Evolutionary conservation across 2,113 vertebrate genomes (phyloP).

Genomic region (Onychostoma macrolepis): DNA sequence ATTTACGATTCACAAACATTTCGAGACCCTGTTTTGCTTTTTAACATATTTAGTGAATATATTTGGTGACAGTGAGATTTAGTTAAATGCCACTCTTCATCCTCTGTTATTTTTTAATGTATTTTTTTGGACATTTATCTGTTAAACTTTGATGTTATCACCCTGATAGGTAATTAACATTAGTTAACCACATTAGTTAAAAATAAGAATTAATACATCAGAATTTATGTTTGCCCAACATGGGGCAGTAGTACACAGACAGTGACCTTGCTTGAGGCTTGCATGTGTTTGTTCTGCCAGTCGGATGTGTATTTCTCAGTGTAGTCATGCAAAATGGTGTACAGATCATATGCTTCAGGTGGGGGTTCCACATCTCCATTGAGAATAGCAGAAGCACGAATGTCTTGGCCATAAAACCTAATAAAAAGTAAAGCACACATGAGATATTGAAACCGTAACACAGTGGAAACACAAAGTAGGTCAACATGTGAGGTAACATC

Average conservation of each 20-base stretch:
- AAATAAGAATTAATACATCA: no score
- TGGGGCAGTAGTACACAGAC: background rate
- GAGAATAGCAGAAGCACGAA: slow-evolving; percentile 89
- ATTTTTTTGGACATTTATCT: background rate
- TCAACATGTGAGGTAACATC: background rate
- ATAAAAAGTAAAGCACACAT: background rate
- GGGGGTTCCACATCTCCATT: slow-evolving; percentile 88
- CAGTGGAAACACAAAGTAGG: slow-evolving; percentile 6
- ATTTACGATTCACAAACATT: background rate
- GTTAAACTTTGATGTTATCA: background rate
- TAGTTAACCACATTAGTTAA: no score
- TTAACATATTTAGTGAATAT: background rate
- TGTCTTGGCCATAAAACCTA: slow-evolving; percentile 88
- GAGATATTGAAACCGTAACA: background rate
- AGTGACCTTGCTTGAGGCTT: slow-evolving; percentile 53
- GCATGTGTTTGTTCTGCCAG: slow-evolving; percentile 66
- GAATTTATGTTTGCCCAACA: background rate
- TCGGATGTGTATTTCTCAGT: slow-evolving; percentile 83
- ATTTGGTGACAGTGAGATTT: background rate
- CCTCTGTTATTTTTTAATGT: background rate
- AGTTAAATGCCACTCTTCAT: background rate
- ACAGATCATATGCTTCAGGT: slow-evolving; percentile 83
- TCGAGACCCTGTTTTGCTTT: background rate
- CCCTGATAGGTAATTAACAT: background rate
- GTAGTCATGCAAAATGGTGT: slow-evolving; percentile 85